Evolutionary conservation across 1,140 invertebrate genomes (phyloP), one percentile per base, ranked within the genome.

Genomic region (Mercenaria mercenaria): DNA sequence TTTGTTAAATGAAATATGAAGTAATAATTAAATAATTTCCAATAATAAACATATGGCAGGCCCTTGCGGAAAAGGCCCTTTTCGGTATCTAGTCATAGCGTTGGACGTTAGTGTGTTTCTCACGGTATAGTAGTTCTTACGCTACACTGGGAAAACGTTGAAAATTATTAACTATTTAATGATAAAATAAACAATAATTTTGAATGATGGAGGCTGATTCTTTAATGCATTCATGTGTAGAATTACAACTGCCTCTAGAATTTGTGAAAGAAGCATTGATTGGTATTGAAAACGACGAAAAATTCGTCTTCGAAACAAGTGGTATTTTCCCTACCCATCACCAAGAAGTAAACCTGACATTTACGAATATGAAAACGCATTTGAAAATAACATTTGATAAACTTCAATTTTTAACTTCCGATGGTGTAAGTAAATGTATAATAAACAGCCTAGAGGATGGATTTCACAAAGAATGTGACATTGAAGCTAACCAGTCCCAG

Each of bases 171-270:
- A 72, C 1, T 20, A 13, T 39, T 37, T 37, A 8, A 29, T 20
- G 13, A 6, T 39, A 39, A 20, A 20, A 39, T 39, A 39, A 1
- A 39, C 3, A 15, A 72, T 23, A 20, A 15, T 32, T 41, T 50
- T 77, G 23, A 77, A 47, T 8, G 10, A 41, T 41, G 37, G 18
- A 10, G 6, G 23, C 37, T 10, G 37, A 41, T 1, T 23, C 2
- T 1, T 41, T 3, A 18, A 41, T 74, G 10, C 23, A 41, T 23
- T 77, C 74, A 4, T 47, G 1, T 50, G 41, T 77, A 6, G 74
- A 77, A 77, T 50, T 77, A 29, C 74, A 77, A 3, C 18, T 77
- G n/a, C 74, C 74, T 10, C n/a, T 77, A 50, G n/a, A 47, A 29
- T 50, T 47, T 47, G 3, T 77, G 26, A 47, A 77, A 77, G 74